Base-by-base conservation (phyloP, 2,888 invertebrate genomes). In the Ypsolopha scabrella region DNA sequence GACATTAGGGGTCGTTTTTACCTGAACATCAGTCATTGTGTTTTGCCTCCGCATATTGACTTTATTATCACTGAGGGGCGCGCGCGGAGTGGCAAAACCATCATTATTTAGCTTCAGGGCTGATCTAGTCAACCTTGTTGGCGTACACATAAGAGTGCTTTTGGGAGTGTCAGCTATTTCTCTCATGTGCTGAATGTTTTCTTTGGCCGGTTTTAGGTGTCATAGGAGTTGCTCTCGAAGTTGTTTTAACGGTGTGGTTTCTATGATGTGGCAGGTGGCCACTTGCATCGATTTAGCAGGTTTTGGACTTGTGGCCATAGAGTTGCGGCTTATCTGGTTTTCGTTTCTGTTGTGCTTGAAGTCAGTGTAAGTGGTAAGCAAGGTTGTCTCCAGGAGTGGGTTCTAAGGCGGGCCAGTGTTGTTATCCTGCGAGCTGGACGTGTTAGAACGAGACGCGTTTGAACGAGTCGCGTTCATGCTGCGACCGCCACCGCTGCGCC, bases 61-160 rank as follows among this genome's bases (percentile, higher is more conserved):
- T 61, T 80, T 81, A 51, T 65, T 70, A 0, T 78, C 75, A 48
- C 78, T 79, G 14, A 83, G 69, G 0, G 85, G 85, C 1, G 82
- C 72, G 1, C 83, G 67, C 6, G 85, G 85, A n/a, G 0, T 85
- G 0, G 80, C 78, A 85, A 85, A n/a, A 0, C 78, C 80, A 41
- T 79, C 79, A 35, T 73, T 69, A 45, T 74, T 76, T 1, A 81
- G 41, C 54, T 81, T 85, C 1, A 80, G 53, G 37, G 82, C 75
- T 0, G 85, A 82, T 41, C 85, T 58, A 0, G 85, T 86, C 0
- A 81, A 63, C 39, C 82, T 67, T 0, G 74, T 78, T 0, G 85
- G n/a, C n/a, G n/a, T n/a, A n/a, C n/a, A n/a, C n/a, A n/a, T n/a
- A n/a, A n/a, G n/a, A n/a, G n/a, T n/a, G n/a, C n/a, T n/a, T n/a